Base-by-base conservation (phyloP, 2,797 vertebrate genomes). In the Adrianichthys oophorus region DNA sequence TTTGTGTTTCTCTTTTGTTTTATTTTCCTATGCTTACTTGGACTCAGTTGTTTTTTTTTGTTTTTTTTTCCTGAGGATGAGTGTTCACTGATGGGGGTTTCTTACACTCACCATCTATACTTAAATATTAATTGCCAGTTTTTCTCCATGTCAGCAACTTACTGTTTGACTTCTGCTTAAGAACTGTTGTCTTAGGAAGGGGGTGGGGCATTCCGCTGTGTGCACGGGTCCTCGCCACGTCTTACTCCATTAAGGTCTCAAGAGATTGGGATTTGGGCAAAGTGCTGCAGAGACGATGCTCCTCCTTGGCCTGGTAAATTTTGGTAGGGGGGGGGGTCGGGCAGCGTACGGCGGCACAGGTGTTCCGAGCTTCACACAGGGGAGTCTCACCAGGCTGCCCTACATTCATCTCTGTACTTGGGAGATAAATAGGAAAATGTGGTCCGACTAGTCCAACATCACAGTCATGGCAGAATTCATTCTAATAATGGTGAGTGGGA, bases 291-390 rank as follows among this genome's bases (percentile, higher is more conserved):
- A 79, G 78, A 85, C 75, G 83, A 85, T 79, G 85, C 81, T 89
- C 87, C 88, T 92, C 83, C 84, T 89, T 91, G 90, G 88, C 89
- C 90, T 82, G 89, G 89, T 92, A 88, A 91, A 91, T 90, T 90
- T 84, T 84, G 32, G 32, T 4, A 37, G 32, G 32, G 32, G 32
- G 32, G 87, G 88, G 81, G 87, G 84, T 85, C 7, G 32, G 84
- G 72, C 69, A 85, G 72, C 72, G 70, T 86, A 77, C 89, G 89
- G 86, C 70, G 66, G 86, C 87, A 85, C 88, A 88, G 85, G 86
- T 91, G 89, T 90, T 87, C 69, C 40, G 82, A 74, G 80, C 82
- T 55, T 59, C 85, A 82, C 88, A 84, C 84, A 58, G 72, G 89
- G 88, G 88, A 90, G 65, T 59, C 81, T 83, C 85, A 75, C 72